Conservation (phyloP, 2,797 vertebrate genomes). For the Sebastolobus alascanus region DNA sequence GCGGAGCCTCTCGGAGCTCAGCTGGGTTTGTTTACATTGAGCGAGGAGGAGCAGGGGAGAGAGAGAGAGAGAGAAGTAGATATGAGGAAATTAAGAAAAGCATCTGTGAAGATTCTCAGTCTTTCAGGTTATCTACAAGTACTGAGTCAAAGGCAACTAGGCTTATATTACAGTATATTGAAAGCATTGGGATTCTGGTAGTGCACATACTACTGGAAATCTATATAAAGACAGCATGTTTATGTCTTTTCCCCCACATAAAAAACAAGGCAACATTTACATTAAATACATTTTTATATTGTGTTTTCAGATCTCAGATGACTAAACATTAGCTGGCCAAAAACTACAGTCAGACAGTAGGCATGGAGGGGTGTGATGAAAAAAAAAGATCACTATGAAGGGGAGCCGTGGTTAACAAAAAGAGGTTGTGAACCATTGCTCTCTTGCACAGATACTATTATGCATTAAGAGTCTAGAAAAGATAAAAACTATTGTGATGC, state of each 20-base stretch:
- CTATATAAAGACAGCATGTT: neutral
- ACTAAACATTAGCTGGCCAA: neutral
- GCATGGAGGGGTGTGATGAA: neutral
- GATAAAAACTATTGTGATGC: neutral
- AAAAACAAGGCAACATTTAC: neutral
- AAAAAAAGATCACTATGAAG: neutral
- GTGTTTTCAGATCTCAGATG: neutral
- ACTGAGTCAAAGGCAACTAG: neutral
- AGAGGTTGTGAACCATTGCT: neutral
- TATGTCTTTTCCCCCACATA: neutral
- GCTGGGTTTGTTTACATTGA: slow-evolving; percentile 79
- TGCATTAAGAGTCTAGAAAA: neutral
- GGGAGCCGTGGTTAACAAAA: neutral
- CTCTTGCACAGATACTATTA: neutral
- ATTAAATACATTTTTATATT: neutral
- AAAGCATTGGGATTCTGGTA: neutral
- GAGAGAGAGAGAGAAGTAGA: neutral
- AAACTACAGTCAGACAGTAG: neutral
- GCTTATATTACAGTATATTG: neutral
- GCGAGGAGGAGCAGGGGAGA: slow-evolving; percentile 23
- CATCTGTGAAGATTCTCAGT: neutral
- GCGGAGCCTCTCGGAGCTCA: slow-evolving; percentile 56
- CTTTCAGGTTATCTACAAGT: neutral
- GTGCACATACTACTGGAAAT: neutral
- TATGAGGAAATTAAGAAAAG: slow-evolving; percentile 10